Evolutionary conservation across 2,797 vertebrate species (phyloP), one percentile per base, ranked within the genome.

Genomic region (Esox masquinongy): DNA sequence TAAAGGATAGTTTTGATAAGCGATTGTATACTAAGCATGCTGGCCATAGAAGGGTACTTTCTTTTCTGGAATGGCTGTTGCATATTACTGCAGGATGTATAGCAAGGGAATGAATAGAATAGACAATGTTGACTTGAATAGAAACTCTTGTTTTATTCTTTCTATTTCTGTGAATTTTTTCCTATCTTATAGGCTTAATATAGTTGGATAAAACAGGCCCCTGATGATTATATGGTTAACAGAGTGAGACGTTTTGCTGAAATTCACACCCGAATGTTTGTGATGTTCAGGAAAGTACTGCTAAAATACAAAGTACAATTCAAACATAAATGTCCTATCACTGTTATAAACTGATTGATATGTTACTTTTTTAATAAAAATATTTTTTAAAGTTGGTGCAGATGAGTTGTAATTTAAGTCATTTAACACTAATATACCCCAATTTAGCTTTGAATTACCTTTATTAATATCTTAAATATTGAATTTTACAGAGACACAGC

Each of bases 301-400:
- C 50, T 72, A 59, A 39, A 43, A 81, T 61, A 69, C 51, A 69
- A 68, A 69, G 14, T 1, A 8, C 74, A 53, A 64, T 51, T 29
- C 15, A 24, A 66, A 79, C 8, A 36, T 22, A 74, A 68, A 72
- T 1, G 11, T 78, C 7, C 59, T 17, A 26, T 24, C 22, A 5
- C 39, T 19, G 47, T 51, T 66, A 64, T 72, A 36, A 77, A 77
- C 68, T 74, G 39, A 79, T 22, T 69, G 8, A 16, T 53, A 39
- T 47, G 24, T 68, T 36, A 74, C 74, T n/a, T 79, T 88, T 85
- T 70, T 9, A 82, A 86, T 82, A 82, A 86, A 75, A 85, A 74
- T 2, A 19, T 71, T 49, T 80, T 82, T 79, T 14, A 26, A 26
- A n/a, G 17, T 53, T 15, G 11, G 63, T 34, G 63, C 61, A 31